These are phyloP conservation scores for Drosophila monieri DNA, from an alignment of 2,888 invertebrate species.

Conservation along the genomic window DNA sequence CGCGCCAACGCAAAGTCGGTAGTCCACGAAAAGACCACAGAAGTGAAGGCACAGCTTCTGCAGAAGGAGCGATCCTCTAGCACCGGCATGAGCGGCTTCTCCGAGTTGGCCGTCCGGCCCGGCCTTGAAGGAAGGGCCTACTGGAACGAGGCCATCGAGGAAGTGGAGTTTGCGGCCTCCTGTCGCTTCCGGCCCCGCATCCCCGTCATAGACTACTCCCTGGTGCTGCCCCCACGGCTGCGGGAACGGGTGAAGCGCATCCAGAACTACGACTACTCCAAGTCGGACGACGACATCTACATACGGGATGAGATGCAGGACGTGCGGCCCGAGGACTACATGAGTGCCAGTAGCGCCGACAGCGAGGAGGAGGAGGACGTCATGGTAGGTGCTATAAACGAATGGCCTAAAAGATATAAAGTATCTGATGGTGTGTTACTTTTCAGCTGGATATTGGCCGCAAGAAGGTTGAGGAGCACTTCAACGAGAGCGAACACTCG, in stretches of 20 bases:
- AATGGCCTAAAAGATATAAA: background rate
- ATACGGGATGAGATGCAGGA: conserved; percentile 68
- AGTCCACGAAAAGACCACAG: background rate
- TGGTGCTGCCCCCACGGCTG: conserved; percentile 76
- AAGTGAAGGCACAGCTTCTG: conserved; percentile 23
- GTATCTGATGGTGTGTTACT: background rate
- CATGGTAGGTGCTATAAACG: conserved; percentile 30
- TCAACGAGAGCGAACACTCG: conserved; percentile 80
- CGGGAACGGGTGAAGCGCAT: conserved; percentile 78
- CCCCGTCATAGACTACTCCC: conserved; percentile 73
- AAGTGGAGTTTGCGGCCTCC: conserved; percentile 71
- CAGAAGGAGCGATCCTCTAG: conserved; percentile 35
- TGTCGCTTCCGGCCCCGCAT: conserved; percentile 57
- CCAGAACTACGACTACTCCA: conserved; percentile 74
- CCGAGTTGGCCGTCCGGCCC: conserved; percentile 42
- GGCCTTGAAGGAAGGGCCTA: conserved; percentile 60
- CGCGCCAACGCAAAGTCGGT: background rate
- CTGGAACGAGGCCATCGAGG: conserved; percentile 76
- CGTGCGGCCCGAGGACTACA: conserved; percentile 49
- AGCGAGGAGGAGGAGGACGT: conserved; percentile 42
- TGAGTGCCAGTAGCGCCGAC: conserved; percentile 53
- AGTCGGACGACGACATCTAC: conserved; percentile 73
- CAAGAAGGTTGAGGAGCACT: conserved; percentile 54
- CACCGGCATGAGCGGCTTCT: conserved; percentile 49
- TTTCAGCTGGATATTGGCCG: conserved; percentile 27